phyloP scores from a whole-genome alignment of 2,888 invertebrate genomes.

The Oeneis ivallda region DNA sequence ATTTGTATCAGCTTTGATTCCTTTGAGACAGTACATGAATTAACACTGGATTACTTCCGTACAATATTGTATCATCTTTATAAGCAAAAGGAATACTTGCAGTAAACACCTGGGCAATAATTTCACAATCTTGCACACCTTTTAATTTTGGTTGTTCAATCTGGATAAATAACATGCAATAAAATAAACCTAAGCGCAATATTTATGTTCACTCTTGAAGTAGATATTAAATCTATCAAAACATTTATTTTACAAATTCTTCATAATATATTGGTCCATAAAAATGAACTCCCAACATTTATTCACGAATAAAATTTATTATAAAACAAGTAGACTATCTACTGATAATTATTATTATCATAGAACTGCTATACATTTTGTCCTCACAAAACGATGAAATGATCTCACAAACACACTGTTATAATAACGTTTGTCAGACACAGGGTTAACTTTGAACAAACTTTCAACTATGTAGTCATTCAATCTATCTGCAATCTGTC shows the following conservation, averaged over 20 bases:
- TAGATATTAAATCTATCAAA: background rate
- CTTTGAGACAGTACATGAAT: background rate
- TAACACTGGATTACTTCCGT: no score
- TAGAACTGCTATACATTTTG: background rate
- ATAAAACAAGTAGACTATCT: background rate
- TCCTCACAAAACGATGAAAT: background rate
- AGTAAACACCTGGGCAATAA: background rate
- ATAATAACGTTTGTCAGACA: background rate
- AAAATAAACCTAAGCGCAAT: background rate
- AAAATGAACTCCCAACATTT: conserved; percentile 5
- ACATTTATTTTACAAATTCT: background rate
- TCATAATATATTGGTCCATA: conserved; percentile 14
- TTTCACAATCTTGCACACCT: background rate
- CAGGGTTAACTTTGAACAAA: no score
- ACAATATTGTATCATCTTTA: background rate
- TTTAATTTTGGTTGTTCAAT: conserved; percentile 1
- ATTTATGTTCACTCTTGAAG: background rate
- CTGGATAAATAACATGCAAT: background rate
- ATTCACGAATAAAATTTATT: background rate
- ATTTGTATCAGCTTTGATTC: background rate
- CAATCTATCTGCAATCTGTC: no score
- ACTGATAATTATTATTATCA: no score
- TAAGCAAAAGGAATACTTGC: background rate
- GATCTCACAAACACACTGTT: background rate
- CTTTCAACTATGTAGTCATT: no score